Conservation (phyloP, 2,797 vertebrate genomes). For the Periparus ater region DNA sequence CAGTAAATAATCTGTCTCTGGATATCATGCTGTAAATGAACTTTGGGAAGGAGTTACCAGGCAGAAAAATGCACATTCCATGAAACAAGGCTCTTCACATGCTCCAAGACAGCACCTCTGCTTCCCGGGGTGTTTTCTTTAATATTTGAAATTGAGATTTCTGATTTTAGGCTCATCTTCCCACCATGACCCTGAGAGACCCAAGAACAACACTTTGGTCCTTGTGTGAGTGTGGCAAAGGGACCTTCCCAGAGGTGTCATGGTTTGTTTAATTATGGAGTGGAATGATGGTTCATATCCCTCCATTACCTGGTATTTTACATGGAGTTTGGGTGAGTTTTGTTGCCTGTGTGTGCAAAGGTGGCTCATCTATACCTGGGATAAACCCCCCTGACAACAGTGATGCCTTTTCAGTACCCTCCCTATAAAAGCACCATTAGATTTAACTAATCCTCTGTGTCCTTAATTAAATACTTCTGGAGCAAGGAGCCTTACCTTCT, state of each 20-base stretch:
- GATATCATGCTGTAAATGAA: neutral
- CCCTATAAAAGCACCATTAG: neutral
- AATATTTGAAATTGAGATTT: neutral
- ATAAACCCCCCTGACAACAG: rapidly evolving
- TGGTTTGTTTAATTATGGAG: neutral
- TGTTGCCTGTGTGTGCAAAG: neutral
- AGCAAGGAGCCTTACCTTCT: constrained; percentile 47
- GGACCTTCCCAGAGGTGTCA: neutral
- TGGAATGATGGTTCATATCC: neutral
- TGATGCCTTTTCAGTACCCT: neutral
- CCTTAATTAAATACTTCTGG: constrained; percentile 63
- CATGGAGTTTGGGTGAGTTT: neutral
- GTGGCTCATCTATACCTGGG: neutral
- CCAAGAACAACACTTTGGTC: neutral
- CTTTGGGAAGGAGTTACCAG: neutral
- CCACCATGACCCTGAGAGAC: neutral
- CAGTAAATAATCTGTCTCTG: neutral
- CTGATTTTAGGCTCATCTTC: neutral
- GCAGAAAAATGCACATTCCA: neutral
- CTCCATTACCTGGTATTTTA: neutral
- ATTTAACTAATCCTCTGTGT: constrained; percentile 18
- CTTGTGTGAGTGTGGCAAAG: neutral
- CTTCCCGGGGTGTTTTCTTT: neutral
- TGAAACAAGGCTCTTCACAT: neutral
- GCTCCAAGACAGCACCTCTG: neutral